phyloP scores from a whole-genome alignment of 1,140 invertebrate species.

The Orius insidiosus region DNA sequence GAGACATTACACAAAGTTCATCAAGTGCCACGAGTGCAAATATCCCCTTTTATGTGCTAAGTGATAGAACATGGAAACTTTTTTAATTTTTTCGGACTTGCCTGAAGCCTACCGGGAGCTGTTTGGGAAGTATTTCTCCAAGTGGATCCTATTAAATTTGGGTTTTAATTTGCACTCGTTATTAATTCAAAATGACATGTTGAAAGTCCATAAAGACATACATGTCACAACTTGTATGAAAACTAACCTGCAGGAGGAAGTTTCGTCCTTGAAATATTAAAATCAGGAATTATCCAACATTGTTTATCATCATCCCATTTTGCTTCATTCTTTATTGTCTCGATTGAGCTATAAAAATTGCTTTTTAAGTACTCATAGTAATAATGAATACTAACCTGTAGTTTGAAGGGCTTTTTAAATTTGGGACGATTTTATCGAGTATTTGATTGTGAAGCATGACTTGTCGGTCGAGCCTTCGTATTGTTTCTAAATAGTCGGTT shows the following conservation, averaged over 20 bases:
- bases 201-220: neutral
- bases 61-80: conserved; percentile 2
- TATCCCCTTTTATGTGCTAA: neutral
- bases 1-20: neutral
- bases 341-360: conserved; percentile 35
- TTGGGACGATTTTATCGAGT: conserved; percentile 49
- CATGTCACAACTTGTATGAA: neutral
- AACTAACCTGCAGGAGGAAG: conserved; percentile 40
- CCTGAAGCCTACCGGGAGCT: conserved; percentile 27
- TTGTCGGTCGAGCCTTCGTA: conserved; percentile 56
- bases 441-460: conserved; percentile 51
- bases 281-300: conserved; percentile 53
- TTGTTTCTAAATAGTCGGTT: conserved; percentile 71
- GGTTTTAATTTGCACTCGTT: neutral
- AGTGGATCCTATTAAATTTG: conserved; percentile 6
- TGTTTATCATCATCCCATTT: conserved; percentile 60
- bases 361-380: neutral
- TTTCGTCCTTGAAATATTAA: conserved; percentile 41
- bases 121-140: conserved; percentile 26
- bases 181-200: neutral
- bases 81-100: conserved; percentile 5
- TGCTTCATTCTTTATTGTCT: conserved; percentile 47
- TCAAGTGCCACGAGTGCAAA: neutral
- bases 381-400: conserved; percentile 34
- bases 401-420: conserved; percentile 55